These are phyloP conservation scores for Clitarchus hookeri DNA, from an alignment of 2,888 invertebrate species.

Conservation along the genomic window DNA sequence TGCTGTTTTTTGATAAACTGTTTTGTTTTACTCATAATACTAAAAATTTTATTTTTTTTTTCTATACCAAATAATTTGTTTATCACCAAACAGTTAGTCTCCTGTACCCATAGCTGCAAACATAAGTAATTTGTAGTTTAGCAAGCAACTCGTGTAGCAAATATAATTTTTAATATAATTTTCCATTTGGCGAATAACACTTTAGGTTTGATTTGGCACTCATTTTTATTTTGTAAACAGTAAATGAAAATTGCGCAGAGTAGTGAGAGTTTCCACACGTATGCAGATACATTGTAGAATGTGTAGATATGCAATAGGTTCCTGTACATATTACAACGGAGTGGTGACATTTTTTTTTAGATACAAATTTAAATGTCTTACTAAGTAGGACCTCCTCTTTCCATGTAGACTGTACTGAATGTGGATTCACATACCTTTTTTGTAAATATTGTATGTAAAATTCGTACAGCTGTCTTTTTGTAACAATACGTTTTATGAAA, in stretches of 20 bases:
- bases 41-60: not conserved
- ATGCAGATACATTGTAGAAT: not conserved
- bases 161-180: not conserved
- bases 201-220: not conserved
- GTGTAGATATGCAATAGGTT: not conserved
- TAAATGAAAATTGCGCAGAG: not conserved
- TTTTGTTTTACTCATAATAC: no score
- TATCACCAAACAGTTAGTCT: not conserved
- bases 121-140: not conserved
- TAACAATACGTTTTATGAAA: constrained; percentile 14
- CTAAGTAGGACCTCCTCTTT: not conserved
- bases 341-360: not conserved
- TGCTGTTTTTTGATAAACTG: no score
- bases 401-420: not conserved
- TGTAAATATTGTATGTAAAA: not conserved
- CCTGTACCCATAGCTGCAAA: not conserved
- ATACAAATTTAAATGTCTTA: not conserved
- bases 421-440: not conserved
- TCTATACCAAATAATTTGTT: not conserved
- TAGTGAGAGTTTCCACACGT: not conserved
- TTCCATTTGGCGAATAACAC: not conserved
- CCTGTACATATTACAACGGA: not conserved
- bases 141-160: not conserved
- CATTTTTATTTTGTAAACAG: not conserved
- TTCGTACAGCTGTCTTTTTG: not conserved